These are phyloP conservation scores for Apis mellifera DNA, from an alignment of 1,140 invertebrate species.

Conservation along the genomic window Amel_HAv3.1 CM009942.2:4422001-4422500, in stretches of 20 bases:
- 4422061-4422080: slow-evolving; percentile 56
- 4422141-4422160: slow-evolving; percentile 53
- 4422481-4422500: background rate
- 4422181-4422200: slow-evolving; percentile 63
- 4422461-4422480: background rate
- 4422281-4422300: slow-evolving; percentile 33
- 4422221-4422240: background rate
- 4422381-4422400: slow-evolving; percentile 43
- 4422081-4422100: slow-evolving; percentile 16
- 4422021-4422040: slow-evolving; percentile 21
- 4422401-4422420: slow-evolving; percentile 28
- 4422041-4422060: slow-evolving; percentile 50
- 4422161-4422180: slow-evolving; percentile 62
- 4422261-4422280: background rate
- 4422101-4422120: no score
- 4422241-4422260: background rate
- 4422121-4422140: background rate
- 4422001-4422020: background rate
- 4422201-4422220: slow-evolving; percentile 1
- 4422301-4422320: slow-evolving; percentile 77
- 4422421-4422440: background rate
- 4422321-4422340: slow-evolving; percentile 75
- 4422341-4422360: slow-evolving; percentile 80
- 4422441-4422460: slow-evolving; percentile 18
- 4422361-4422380: slow-evolving; percentile 77